phyloP scores from a whole-genome alignment of 2,888 invertebrate species.

The Drosophila kanekoi region DNA sequence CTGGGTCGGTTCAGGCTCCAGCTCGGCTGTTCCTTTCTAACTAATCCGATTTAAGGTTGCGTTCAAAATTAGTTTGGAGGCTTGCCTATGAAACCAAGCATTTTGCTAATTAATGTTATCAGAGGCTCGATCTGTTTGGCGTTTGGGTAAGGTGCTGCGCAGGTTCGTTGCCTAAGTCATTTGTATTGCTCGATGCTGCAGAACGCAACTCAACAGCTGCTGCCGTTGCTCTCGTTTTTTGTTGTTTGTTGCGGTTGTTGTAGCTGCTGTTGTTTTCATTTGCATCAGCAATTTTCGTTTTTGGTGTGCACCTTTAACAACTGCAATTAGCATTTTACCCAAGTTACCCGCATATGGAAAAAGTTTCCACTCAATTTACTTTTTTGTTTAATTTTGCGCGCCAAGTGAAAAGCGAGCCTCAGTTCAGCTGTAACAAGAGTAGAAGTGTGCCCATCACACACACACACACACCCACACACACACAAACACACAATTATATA shows the following conservation, averaged over 20 bases:
- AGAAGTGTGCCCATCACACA: slow-evolving; percentile 40
- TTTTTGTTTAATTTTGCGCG: slow-evolving; percentile 54
- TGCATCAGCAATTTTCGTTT: slow-evolving; percentile 45
- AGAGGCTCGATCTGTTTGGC: not conserved
- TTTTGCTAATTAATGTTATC: no score
- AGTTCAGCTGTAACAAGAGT: slow-evolving; percentile 53
- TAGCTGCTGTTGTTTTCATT: slow-evolving; percentile 34
- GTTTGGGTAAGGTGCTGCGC: not conserved
- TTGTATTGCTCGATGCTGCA: slow-evolving; percentile 43
- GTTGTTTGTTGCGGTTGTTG: slow-evolving; percentile 6
- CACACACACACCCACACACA: slow-evolving; percentile 12
- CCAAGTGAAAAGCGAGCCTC: slow-evolving; percentile 47
- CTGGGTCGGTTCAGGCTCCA: no score
- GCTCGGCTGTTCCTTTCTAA: no score
- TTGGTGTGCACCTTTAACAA: slow-evolving; percentile 47
- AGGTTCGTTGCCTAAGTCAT: slow-evolving; percentile 48
- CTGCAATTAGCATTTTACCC: slow-evolving; percentile 56
- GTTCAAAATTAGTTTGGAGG: no score
- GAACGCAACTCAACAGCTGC: slow-evolving; percentile 20
- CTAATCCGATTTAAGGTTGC: no score
- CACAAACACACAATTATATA: not conserved
- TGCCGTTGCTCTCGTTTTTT: slow-evolving; percentile 21
- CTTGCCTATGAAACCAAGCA: no score
- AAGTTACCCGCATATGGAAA: slow-evolving; percentile 34
- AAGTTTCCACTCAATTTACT: slow-evolving; percentile 71